A percentile compares a stretch with the other conserved stretches of the same genome.
phyloP scores from a whole-genome alignment of 2,113 vertebrate genomes.

The Lasiurus borealis region DNA sequence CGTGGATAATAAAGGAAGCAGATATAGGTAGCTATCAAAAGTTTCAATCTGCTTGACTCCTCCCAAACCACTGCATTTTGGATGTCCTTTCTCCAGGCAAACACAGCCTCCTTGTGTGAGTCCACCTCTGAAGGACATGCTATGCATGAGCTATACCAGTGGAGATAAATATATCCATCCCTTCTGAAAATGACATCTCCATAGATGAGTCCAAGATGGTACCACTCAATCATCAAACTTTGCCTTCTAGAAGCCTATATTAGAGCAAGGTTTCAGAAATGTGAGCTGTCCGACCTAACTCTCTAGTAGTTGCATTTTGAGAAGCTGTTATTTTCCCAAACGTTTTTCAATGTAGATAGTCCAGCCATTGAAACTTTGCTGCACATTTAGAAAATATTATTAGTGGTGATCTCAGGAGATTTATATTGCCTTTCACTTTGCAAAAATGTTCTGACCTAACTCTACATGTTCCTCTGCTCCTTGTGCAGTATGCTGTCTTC shows the following conservation, averaged over 20 bases:
- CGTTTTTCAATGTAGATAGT: neutral
- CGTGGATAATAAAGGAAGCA: neutral
- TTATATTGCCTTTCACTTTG: conserved; percentile 60
- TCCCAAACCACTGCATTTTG: neutral
- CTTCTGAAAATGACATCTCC: conserved; percentile 24
- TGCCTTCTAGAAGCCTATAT: neutral
- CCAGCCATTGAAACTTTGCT: neutral
- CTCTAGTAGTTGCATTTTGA: neutral
- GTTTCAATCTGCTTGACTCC: neutral
- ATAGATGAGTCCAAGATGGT: neutral
- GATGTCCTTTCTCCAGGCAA: neutral
- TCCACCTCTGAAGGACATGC: neutral
- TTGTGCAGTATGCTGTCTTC: neutral
- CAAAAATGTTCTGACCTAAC: conserved; percentile 42
- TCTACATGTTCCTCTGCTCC: neutral
- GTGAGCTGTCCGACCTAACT: neutral
- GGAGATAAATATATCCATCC: neutral
- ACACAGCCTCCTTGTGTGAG: neutral
- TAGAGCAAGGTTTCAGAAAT: conserved; percentile 34
- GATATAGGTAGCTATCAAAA: neutral
- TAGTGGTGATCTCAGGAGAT: conserved; percentile 43
- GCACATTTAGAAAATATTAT: conserved; percentile 16
- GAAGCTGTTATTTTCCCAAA: conserved; percentile 38
- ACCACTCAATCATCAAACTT: neutral
- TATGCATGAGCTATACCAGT: neutral